Evolutionary conservation across 2,888 invertebrate species (phyloP).

Genomic region (Synergus umbraculus): DNA sequence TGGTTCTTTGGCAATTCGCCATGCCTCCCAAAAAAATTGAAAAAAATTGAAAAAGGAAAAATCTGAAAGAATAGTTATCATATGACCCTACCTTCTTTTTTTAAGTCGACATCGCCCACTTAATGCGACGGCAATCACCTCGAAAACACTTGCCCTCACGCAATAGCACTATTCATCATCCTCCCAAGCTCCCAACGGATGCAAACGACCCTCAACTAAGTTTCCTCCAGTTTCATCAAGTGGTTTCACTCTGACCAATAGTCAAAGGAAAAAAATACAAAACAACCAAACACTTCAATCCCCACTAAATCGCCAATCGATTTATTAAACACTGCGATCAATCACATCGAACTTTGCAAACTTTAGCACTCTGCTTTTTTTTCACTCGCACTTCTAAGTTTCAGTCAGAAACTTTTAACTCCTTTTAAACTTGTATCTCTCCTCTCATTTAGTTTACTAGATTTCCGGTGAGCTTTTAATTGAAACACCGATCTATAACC

Average conservation of each 20-base stretch:
- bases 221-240: constrained; percentile 22
- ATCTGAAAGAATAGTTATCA: constrained; percentile 7
- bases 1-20: constrained; percentile 23
- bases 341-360: neutral
- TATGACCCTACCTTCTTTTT: neutral
- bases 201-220: constrained; percentile 20
- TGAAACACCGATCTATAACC: constrained; percentile 9
- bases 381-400: constrained; percentile 10
- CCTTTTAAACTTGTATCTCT: neutral
- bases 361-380: neutral
- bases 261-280: constrained; percentile 21
- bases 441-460: neutral
- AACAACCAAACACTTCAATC: constrained; percentile 8
- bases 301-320: constrained; percentile 5
- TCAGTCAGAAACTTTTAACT: constrained; percentile 3
- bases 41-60: neutral
- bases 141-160: constrained; percentile 16
- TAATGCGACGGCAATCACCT: constrained; percentile 25
- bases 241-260: constrained; percentile 21
- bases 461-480: constrained; percentile 21
- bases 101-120: constrained; percentile 6
- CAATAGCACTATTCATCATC: constrained; percentile 38
- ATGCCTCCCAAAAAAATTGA: neutral
- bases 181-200: constrained; percentile 20
- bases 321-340: neutral